phyloP scores from a whole-genome alignment of 2,888 invertebrate genomes.

The Amphipoea lucens region DNA sequence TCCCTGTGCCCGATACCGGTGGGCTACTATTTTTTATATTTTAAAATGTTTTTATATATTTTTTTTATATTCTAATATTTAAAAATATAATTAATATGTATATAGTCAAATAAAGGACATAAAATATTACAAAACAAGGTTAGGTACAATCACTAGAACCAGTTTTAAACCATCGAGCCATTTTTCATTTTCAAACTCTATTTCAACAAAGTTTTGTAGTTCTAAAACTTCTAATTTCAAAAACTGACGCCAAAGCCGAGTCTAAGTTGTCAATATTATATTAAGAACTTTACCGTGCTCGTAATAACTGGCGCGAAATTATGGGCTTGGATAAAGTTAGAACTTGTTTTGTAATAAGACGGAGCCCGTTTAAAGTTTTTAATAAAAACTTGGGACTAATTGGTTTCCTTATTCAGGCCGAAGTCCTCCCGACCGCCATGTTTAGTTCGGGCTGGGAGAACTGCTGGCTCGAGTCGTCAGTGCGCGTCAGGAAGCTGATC shows the following conservation, averaged over 20 bases:
- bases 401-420: conserved; percentile 36
- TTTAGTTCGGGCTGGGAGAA: conserved; percentile 74
- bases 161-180: no score
- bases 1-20: no score
- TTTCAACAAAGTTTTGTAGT: not conserved
- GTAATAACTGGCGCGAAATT: not conserved
- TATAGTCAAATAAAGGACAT: no score
- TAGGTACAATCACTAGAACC: no score
- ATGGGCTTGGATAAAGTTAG: not conserved
- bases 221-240: not conserved
- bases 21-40: no score
- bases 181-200: not conserved
- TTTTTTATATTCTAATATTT: no score
- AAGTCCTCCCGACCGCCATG: conserved; percentile 42
- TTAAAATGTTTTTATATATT: no score
- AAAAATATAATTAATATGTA: no score
- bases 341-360: not conserved
- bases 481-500: conserved; percentile 66
- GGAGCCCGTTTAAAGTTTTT: not conserved
- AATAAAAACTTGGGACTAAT: not conserved
- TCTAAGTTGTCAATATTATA: no score
- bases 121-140: not conserved
- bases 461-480: conserved; percentile 56
- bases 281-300: not conserved
- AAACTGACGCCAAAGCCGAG: not conserved